Percentiles rank a stretch among this genome's conserved stretches.
Conservation (phyloP, 1,140 invertebrate genomes). For the Drosophila gunungcola region DNA sequence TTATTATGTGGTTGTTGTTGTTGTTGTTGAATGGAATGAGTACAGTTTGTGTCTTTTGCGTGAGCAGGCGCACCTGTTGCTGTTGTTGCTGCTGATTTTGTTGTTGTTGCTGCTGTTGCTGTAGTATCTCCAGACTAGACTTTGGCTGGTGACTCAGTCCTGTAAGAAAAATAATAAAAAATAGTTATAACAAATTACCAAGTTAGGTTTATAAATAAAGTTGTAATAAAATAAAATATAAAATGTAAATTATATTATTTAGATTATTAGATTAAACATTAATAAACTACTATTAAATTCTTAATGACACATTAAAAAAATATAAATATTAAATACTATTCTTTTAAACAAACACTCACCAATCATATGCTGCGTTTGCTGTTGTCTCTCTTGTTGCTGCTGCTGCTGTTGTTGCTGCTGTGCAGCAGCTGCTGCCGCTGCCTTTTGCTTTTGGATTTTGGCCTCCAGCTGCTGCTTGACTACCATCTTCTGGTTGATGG, state of each 20-base stretch:
- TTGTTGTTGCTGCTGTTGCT: conserved; percentile 55
- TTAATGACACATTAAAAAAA: no score
- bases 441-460: conserved; percentile 87
- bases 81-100: conserved; percentile 72
- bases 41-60: conserved; percentile 85
- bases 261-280: no score
- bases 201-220: no score
- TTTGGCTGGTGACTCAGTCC: no score
- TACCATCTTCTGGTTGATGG: conserved; percentile 85
- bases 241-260: no score
- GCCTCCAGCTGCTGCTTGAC: conserved; percentile 90
- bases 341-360: no score
- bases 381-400: conserved; percentile 35
- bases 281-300: no score
- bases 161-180: no score
- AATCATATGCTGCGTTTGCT: conserved; percentile 33
- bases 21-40: conserved; percentile 83
- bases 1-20: conserved; percentile 44
- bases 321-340: no score
- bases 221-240: no score
- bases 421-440: conserved; percentile 76
- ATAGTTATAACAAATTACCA: no score
- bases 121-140: no score
- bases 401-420: conserved; percentile 62
- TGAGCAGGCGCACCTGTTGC: conserved; percentile 70